Evolutionary conservation across 2,797 vertebrate species (phyloP).

Genomic region (Leptodactylus fallax): DNA sequence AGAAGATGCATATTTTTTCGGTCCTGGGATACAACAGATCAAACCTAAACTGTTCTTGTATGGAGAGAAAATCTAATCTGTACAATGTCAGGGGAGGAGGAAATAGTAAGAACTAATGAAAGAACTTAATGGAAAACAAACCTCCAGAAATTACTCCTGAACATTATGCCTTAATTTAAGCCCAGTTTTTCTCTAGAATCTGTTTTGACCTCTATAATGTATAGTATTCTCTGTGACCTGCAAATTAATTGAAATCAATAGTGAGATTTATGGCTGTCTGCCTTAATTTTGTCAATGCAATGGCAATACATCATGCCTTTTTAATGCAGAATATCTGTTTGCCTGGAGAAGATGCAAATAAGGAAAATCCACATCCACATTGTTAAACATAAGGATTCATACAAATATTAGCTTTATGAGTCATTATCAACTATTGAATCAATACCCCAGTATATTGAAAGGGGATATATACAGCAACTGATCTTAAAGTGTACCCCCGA

Average conservation of each 20-base stretch:
- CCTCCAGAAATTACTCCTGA: neutral
- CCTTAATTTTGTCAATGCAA: neutral
- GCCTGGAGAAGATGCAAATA: neutral
- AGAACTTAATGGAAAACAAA: neutral
- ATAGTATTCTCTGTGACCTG: neutral
- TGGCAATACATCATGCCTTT: neutral
- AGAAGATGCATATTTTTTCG: too few species aligned
- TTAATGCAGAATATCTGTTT: neutral
- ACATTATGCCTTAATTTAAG: neutral
- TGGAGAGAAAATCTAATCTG: neutral
- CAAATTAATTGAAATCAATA: neutral
- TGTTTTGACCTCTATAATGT: neutral
- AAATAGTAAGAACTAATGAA: neutral
- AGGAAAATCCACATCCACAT: neutral
- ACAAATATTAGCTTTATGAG: neutral
- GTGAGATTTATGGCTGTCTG: neutral
- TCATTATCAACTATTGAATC: neutral
- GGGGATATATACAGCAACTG: neutral
- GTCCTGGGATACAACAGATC: too few species aligned
- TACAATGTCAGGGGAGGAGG: neutral
- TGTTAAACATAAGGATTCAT: neutral
- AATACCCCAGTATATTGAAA: neutral
- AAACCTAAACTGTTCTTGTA: too few species aligned
- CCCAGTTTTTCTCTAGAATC: neutral
- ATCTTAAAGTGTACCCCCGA: neutral